Evolutionary conservation across 2,113 vertebrate genomes (phyloP).

Genomic region (Prietella phreatophila): DNA sequence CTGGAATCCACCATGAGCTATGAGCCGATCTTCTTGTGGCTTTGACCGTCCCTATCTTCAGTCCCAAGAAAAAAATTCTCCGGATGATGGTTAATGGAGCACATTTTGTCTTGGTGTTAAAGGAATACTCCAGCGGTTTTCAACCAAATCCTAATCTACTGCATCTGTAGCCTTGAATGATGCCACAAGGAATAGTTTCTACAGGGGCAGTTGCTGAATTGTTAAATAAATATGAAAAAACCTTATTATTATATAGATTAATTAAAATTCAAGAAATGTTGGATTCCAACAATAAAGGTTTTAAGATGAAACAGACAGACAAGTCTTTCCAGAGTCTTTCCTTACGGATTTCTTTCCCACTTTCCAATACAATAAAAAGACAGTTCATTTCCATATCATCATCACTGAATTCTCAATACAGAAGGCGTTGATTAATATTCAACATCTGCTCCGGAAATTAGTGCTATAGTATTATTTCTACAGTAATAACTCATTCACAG

Average conservation of each 20-base stretch:
- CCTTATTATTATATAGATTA: not conserved
- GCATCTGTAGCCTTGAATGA: not conserved
- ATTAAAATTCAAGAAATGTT: not conserved
- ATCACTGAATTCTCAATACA: not conserved
- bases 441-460: not conserved
- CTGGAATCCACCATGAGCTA: not conserved
- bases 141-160: not conserved
- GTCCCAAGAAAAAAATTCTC: conserved; percentile 6
- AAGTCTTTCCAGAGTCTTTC: not conserved
- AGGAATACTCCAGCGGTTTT: not conserved
- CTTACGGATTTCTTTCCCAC: not conserved
- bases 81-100: conserved; percentile 10
- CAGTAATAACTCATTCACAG: not conserved
- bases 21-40: conserved; percentile 10
- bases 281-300: not conserved
- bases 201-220: not conserved
- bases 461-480: not conserved
- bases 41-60: not conserved
- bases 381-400: not conserved
- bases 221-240: not conserved
- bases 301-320: not conserved
- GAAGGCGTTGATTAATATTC: not conserved
- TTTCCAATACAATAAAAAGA: not conserved
- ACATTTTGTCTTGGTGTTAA: conserved; percentile 21
- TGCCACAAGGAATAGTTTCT: not conserved